Base-by-base conservation (phyloP, 1,140 invertebrate genomes). In the Phthorimaea operculella region DNA sequence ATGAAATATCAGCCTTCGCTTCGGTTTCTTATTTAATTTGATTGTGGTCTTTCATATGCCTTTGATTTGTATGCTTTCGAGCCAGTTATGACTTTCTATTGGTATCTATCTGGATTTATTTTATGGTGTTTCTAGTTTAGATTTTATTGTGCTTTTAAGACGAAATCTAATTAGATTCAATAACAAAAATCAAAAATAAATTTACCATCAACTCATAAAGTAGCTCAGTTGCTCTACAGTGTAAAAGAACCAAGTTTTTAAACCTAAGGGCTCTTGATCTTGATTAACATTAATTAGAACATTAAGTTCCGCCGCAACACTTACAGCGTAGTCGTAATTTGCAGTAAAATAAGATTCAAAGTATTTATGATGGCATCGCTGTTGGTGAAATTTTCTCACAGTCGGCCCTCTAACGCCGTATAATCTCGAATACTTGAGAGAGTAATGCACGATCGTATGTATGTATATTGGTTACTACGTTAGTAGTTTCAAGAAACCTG, bases 401-500 rank as follows among this genome's bases (percentile, higher is more conserved):
- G 68, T 63, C 61, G 63, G 63, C 56, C 52, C 56, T 55, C 60
- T 60, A 61, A 60, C 60, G 66, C 60, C 51, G 63, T 75, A 70
- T 74, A 74, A 77, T 70, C 70, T 72, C 59, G 74, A 59, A 68
- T 70, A 65, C 64, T 66, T 54, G 58, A 44, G 57, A 64, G 66
- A 69, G 75, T 79, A 79, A 79, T 76, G 74, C 70, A 76, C 72
- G 71, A 17, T 15, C 51, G 64, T 70, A 68, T 70, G 64, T 68
- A 80, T 76, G 72, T 78, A 77, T 79, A 79, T 77, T 78, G 72
- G 76, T 76, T 78, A 79, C 71, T 77, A 75, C 70, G 73, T 70
- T 79, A 78, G 73, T 77, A 72, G 76, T 76, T 64, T 55, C 68
- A 66, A 66, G 54, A 73, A 81, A 82, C 79, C 79, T 74, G 79